Evolutionary conservation across 2,888 invertebrate genomes (phyloP), one percentile per base, ranked within the genome.

Genomic region (Habroteleia sp.): DNA sequence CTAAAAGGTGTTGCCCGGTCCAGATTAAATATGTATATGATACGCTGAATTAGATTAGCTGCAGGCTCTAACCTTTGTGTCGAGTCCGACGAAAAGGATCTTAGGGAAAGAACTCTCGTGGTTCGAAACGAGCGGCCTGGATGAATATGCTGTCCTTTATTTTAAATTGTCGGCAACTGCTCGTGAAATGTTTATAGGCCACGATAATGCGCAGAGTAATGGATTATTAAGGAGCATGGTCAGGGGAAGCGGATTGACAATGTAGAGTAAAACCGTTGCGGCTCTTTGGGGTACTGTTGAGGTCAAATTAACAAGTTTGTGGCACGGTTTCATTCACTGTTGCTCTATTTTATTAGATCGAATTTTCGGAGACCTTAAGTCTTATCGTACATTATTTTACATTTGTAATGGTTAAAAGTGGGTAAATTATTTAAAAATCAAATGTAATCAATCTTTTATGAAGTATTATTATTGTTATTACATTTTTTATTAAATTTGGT

Each of bases 161-260:
- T 44, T 44, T 25, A 58, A 42, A 58, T 44, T 58, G 33, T 58
- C 14, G 58, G 44, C 58, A 58, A 58, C 35, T 58, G 33, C 25
- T 35, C 44, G 35, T 58, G 25, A 42, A 56, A 56, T 56, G 39
- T 56, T 29, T 20, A 56, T 13, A 42, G 31, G 31, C 31, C 56
- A 27, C 54, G 16, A 39, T 54, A 41, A 54, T 54, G 6, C 7
- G 29, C 13, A 41, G 7, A 17, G 8, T 39, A 54, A 54, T 54
- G 31, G 27, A 16, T 52, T 52, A 52, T 37, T 35, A 35, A 37
- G 25, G 10, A 11, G n/a, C 20, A 23, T 11, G 35, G 33, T 23
- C 16, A 25, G 48, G 11, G 13, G 5, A 23, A 48, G 20, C 33
- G 13, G n/a, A 20, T 48, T 20, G 33, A 33, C 20, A 25, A 33